phyloP scores from a whole-genome alignment of 64 coral and sea anemone species.

The Astreopora myriophthalma region DNA sequence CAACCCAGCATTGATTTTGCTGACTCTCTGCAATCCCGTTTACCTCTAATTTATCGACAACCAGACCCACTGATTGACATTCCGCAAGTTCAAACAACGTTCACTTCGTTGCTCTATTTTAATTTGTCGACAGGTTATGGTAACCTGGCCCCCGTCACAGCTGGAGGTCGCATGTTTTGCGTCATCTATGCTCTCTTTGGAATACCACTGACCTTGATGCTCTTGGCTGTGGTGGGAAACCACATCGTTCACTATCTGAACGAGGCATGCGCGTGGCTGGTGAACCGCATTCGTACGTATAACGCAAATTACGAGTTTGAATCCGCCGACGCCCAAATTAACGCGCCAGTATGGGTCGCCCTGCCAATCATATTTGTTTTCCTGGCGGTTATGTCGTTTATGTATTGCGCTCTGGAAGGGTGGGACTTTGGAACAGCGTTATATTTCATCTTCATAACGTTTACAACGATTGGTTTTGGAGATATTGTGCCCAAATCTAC shows the following conservation, averaged over 20 bases:
- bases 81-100: too few species aligned
- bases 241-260: conserved; percentile 83
- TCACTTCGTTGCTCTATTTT: too few species aligned
- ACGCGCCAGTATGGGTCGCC: conserved; percentile 78
- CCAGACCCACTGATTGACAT: too few species aligned
- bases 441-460: conserved; percentile 92
- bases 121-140: conserved; percentile 94
- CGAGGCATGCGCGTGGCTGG: conserved; percentile 81
- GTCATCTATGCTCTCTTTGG: conserved; percentile 84
- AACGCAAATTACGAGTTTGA: conserved; percentile 72
- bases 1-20: too few species aligned
- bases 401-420: conserved; percentile 83
- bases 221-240: conserved; percentile 83
- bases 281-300: conserved; percentile 43
- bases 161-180: conserved; percentile 73
- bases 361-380: conserved; percentile 83
- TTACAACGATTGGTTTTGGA: conserved; percentile 92
- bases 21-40: too few species aligned
- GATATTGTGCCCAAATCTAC: conserved; percentile 75
- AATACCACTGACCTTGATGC: conserved; percentile 95
- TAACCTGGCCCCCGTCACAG: conserved; percentile 74
- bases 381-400: conserved; percentile 70
- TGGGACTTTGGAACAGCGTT: conserved; percentile 91
- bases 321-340: conserved; percentile 56
- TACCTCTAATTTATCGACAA: too few species aligned